Evolutionary conservation across 1,140 invertebrate genomes (phyloP).

Genomic region (Halotydeus destructor): DNA sequence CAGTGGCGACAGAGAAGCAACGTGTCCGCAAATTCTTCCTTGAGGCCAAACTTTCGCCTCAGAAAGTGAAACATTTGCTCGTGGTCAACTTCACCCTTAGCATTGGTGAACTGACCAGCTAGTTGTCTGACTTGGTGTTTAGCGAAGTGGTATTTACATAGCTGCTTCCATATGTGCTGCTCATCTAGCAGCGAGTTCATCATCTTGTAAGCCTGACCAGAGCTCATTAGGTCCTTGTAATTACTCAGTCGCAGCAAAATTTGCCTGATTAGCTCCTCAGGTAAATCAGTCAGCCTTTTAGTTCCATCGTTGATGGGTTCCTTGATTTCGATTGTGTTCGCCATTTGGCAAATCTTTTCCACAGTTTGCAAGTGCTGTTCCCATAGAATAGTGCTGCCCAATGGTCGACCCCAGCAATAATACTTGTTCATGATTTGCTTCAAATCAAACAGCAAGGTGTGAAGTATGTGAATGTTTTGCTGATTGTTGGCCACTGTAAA

Average conservation of each 20-base stretch:
- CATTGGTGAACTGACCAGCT: slow-evolving; percentile 7
- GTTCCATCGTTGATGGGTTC: slow-evolving; percentile 54
- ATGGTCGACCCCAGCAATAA: slow-evolving; percentile 58
- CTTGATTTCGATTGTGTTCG: slow-evolving; percentile 39
- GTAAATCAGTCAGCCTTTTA: slow-evolving; percentile 66
- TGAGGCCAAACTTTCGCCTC: slow-evolving; percentile 61
- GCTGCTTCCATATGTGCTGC: slow-evolving; percentile 69
- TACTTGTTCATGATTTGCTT: slow-evolving; percentile 39
- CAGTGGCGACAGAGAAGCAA: slow-evolving; percentile 82
- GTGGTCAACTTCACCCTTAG: slow-evolving; percentile 33
- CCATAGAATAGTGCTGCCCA: slow-evolving; percentile 72
- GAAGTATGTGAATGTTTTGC: slow-evolving; percentile 60
- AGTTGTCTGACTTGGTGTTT: slow-evolving; percentile 49
- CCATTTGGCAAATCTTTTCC: slow-evolving; percentile 55
- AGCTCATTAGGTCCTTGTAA: slow-evolving; percentile 63
- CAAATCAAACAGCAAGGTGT: slow-evolving; percentile 49
- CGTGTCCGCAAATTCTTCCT: slow-evolving; percentile 85
- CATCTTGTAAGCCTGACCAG: slow-evolving; percentile 41
- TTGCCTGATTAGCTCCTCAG: slow-evolving; percentile 75
- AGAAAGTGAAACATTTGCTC: slow-evolving; percentile 46
- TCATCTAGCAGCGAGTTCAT: slow-evolving; percentile 63
- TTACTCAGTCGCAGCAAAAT: slow-evolving; percentile 71
- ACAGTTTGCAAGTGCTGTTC: slow-evolving; percentile 62
- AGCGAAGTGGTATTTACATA: slow-evolving; percentile 78
- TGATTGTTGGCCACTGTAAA: slow-evolving; percentile 53